Evolutionary conservation across 2,888 invertebrate genomes (phyloP).

Genomic region (Pogonocherus hispidulus): DNA sequence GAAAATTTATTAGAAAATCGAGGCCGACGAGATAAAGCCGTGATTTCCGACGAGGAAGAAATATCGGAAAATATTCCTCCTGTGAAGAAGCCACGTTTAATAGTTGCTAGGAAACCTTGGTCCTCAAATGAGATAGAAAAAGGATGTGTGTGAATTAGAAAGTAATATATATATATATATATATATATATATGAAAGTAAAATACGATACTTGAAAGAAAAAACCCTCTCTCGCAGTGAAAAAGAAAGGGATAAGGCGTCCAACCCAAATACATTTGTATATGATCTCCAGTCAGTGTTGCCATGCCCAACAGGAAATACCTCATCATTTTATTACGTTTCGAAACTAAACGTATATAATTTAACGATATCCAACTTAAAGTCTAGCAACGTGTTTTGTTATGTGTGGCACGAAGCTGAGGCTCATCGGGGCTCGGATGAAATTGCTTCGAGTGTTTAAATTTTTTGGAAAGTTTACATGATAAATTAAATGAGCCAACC

Average conservation of each 20-base stretch:
- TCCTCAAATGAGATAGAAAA: too few relatives aligned
- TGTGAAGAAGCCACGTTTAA: too few relatives aligned
- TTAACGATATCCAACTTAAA: background rate
- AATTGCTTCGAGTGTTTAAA: constrained; percentile 12
- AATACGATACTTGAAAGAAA: constrained; percentile 26
- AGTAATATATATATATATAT: too few relatives aligned
- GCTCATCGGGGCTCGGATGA: constrained; percentile 7
- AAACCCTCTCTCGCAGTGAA: constrained; percentile 20
- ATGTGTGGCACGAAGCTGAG: constrained; percentile 15
- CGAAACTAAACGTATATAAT: constrained; percentile 11
- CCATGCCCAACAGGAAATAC: constrained; percentile 30
- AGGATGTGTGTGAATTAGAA: too few relatives aligned
- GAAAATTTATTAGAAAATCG: too few relatives aligned
- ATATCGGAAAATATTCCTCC: too few relatives aligned
- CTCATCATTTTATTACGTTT: constrained; percentile 28
- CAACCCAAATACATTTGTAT: constrained; percentile 15
- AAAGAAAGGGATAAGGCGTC: constrained; percentile 9
- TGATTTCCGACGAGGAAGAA: too few relatives aligned
- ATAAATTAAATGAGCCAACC: background rate
- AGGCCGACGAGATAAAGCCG: too few relatives aligned
- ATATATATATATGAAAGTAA: too few relatives aligned
- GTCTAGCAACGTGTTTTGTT: background rate
- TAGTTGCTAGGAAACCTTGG: too few relatives aligned
- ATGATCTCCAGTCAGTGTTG: constrained; percentile 25
- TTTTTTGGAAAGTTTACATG: background rate